Conservation (phyloP, 2,888 invertebrate genomes). For the Venustoraphidia nigricollis region DNA sequence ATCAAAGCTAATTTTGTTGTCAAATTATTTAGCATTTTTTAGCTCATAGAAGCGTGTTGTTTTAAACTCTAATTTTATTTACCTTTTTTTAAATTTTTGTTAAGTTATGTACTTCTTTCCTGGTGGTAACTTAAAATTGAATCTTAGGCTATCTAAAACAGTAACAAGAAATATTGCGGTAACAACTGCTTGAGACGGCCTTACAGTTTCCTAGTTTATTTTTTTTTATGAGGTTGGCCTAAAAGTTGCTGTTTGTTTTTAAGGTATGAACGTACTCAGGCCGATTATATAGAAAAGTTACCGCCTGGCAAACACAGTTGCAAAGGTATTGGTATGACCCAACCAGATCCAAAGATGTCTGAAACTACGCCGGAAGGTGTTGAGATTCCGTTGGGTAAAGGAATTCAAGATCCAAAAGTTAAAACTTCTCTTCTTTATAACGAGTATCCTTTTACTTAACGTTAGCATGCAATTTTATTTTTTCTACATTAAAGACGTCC, state of each 20-base stretch:
- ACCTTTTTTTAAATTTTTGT: no score
- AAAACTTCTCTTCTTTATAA: conserved; percentile 64
- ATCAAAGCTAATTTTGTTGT: no score
- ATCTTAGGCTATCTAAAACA: no score
- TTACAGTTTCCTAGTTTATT: no score
- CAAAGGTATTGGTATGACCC: conserved; percentile 73
- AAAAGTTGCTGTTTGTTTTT: conserved; percentile 11
- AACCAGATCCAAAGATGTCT: conserved; percentile 57
- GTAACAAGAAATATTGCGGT: no score
- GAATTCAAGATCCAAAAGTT: conserved; percentile 27
- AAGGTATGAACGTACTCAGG: conserved; percentile 57
- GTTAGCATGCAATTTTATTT: not conserved
- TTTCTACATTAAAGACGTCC: not conserved
- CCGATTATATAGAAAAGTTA: conserved; percentile 61
- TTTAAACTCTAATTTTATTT: no score
- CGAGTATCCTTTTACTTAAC: conserved; percentile 59
- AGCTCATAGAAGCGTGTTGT: no score
- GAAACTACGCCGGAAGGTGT: conserved; percentile 47
- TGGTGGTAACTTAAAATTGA: no score
- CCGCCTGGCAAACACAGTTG: conserved; percentile 77
- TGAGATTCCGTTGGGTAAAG: conserved; percentile 62
- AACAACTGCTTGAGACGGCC: no score
- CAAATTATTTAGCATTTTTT: no score
- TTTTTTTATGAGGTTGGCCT: no score
- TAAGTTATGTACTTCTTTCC: no score